A percentile compares a stretch with the other conserved stretches of the same genome.
Conservation (phyloP, 2,113 vertebrate species). For the Anser cygnoides region DNA sequence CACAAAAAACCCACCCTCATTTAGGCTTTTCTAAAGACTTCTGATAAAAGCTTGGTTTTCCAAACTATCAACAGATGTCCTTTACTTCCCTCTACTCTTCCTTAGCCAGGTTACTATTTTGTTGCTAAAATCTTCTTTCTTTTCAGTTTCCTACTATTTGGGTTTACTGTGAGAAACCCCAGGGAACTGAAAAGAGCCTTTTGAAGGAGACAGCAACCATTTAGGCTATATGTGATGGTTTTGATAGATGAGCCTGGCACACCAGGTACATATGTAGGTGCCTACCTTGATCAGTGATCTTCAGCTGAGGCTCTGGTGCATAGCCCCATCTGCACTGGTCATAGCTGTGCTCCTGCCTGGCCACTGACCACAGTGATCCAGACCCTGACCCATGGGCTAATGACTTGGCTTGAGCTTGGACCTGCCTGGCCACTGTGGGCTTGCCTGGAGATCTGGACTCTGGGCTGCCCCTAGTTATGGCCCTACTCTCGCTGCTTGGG, state of each 20-base stretch:
- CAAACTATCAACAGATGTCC: not conserved
- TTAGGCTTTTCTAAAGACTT: not conserved
- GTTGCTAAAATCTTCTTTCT: not conserved
- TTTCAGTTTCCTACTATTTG: not conserved
- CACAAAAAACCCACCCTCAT: not conserved
- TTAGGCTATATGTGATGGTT: not conserved
- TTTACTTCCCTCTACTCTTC: not conserved
- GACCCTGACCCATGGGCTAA: not conserved
- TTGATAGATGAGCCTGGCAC: not conserved
- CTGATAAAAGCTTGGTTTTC: not conserved
- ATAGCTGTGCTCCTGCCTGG: not conserved
- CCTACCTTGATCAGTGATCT: not conserved
- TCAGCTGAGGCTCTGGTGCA: not conserved
- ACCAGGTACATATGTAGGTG: fast-evolving
- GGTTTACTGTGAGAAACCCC: not conserved
- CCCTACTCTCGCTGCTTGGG: fast-evolving
- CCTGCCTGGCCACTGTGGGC: not conserved
- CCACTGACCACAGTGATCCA: not conserved
- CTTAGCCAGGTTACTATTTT: not conserved
- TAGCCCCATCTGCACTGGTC: too few species aligned
- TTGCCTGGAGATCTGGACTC: not conserved
- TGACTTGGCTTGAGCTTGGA: not conserved
- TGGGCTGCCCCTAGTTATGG: not conserved
- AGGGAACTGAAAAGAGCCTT: not conserved
- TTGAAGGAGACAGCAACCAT: not conserved